Evolutionary conservation across 2,113 vertebrate species (phyloP).

Genomic region (Lathamus discolor): DNA sequence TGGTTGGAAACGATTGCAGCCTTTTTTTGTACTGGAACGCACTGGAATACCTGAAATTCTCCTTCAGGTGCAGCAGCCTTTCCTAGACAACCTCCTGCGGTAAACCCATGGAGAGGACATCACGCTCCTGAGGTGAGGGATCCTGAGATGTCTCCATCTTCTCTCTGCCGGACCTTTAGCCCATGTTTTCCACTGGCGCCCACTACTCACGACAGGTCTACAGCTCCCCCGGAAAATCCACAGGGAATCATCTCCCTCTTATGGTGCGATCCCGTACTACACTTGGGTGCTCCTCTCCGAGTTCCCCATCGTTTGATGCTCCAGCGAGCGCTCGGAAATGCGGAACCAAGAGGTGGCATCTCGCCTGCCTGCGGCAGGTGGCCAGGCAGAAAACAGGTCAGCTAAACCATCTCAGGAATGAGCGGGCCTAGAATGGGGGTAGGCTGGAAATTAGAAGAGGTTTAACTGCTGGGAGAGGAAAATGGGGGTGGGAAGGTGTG

Average conservation of each 20-base stretch:
- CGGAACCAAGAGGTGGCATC: background rate
- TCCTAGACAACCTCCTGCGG: background rate
- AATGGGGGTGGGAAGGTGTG: background rate
- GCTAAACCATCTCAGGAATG: rapidly evolving
- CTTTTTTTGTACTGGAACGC: background rate
- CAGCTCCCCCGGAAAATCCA: slow-evolving; percentile 10
- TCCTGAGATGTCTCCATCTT: background rate
- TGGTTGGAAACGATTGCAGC: background rate
- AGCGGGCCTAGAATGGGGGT: background rate
- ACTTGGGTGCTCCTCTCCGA: background rate
- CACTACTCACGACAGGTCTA: background rate
- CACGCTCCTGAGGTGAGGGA: background rate
- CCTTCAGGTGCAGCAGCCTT: background rate
- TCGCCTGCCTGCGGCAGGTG: background rate
- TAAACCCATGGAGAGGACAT: background rate
- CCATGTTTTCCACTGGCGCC: background rate
- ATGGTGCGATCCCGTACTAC: slow-evolving; percentile 38
- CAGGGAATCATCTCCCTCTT: slow-evolving; percentile 61
- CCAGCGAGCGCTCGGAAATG: background rate
- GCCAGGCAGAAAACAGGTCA: background rate
- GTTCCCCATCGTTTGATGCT: background rate
- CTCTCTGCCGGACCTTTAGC: background rate
- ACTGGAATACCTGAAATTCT: background rate
- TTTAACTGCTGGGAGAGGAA: background rate
- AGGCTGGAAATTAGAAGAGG: background rate